phyloP scores from a whole-genome alignment of 2,797 vertebrate genomes.

The Mormyrops attenuatus region DNA sequence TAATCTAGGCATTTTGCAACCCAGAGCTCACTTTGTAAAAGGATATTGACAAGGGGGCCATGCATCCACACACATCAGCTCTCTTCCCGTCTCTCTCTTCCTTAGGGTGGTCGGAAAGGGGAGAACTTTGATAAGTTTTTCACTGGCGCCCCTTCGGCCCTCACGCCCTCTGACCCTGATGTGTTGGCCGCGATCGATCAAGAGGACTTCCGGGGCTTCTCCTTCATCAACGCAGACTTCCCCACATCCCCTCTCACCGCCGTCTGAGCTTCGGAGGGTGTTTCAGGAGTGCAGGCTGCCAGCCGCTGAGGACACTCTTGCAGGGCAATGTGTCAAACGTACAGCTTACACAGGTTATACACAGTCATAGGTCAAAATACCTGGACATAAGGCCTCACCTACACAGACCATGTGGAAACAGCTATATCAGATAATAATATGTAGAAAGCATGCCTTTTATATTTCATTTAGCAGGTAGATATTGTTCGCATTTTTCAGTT shows the following conservation, averaged over 20 bases:
- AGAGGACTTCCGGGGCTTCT: conserved; percentile 80
- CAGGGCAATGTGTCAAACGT: neutral
- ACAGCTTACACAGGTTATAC: neutral
- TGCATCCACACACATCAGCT: neutral
- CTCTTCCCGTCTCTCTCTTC: neutral
- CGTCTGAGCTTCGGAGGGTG: conserved; percentile 47
- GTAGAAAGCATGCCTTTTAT: conserved; percentile 13
- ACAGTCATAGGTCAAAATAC: neutral
- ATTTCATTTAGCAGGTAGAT: conserved; percentile 12
- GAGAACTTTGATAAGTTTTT: conserved; percentile 93
- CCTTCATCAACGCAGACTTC: conserved; percentile 76
- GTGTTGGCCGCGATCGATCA: conserved; percentile 80
- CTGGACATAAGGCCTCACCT: neutral
- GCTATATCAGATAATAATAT: neutral
- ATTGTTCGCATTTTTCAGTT: neutral
- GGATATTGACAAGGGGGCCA: neutral
- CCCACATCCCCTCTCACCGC: conserved; percentile 63
- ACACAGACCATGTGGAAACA: neutral
- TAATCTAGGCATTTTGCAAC: neutral
- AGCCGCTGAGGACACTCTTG: neutral
- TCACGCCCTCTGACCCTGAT: conserved; percentile 83
- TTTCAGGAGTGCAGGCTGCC: neutral
- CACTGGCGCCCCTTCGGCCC: conserved; percentile 70
- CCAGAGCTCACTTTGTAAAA: neutral
- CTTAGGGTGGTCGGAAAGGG: conserved; percentile 76